Evolutionary conservation across 2,888 invertebrate genomes (phyloP).

Genomic region (Rotaria sp.): DNA sequence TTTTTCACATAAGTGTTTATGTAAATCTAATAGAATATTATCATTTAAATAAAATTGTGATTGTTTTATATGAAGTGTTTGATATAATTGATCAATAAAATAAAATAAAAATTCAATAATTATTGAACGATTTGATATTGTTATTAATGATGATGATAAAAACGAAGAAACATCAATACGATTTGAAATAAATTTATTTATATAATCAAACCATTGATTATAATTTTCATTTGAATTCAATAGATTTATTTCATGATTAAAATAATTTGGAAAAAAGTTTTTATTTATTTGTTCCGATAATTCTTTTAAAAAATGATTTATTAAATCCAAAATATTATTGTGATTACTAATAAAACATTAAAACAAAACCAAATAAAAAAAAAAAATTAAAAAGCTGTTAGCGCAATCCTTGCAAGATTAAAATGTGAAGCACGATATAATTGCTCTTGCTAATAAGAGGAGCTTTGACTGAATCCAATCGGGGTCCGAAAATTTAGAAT

Average conservation of each 20-base stretch:
- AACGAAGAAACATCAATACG: background rate
- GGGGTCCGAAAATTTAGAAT: no score
- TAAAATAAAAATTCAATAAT: background rate
- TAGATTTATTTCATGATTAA: conserved; percentile 26
- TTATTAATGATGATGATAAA: background rate
- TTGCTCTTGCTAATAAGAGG: no score
- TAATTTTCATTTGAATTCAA: background rate
- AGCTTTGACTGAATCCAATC: no score
- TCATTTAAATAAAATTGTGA: background rate
- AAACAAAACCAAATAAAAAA: background rate
- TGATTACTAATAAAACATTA: background rate
- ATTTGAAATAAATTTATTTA: background rate
- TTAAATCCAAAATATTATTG: background rate
- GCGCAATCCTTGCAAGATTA: no score
- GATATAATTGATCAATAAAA: background rate
- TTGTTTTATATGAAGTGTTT: background rate
- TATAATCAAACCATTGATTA: conserved; percentile 27
- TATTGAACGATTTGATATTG: background rate
- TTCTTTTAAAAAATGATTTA: background rate
- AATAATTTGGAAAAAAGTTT: conserved; percentile 1
- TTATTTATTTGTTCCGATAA: background rate
- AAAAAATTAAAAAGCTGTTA: background rate
- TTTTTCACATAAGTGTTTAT: background rate
- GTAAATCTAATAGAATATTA: background rate
- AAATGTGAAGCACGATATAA: no score